Evolutionary conservation across 2,113 vertebrate species (phyloP).

Genomic region (Erpornis zantholeuca): DNA sequence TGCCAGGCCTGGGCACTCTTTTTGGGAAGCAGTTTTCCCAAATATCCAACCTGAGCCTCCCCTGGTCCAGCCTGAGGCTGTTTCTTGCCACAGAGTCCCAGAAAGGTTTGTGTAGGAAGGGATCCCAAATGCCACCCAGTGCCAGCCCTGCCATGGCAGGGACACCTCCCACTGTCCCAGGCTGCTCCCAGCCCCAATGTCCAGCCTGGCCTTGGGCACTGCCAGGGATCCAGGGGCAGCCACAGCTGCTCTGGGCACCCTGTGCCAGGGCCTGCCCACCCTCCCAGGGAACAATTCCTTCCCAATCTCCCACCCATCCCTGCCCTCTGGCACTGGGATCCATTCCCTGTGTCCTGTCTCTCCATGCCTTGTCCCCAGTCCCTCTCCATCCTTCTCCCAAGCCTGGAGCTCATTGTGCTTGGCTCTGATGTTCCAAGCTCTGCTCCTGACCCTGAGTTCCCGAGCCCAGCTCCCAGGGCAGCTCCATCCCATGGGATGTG

Average conservation of each 20-base stretch:
- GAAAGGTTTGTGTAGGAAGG: accelerated
- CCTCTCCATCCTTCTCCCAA: not conserved
- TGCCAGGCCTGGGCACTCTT: not conserved
- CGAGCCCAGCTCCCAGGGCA: not conserved
- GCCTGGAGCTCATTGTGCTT: not conserved
- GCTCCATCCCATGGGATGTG: accelerated
- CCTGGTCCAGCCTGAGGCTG: not conserved
- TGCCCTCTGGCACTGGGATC: not conserved
- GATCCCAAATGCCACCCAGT: accelerated
- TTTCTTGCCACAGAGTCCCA: not conserved
- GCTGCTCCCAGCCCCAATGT: not conserved
- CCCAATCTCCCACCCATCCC: not conserved
- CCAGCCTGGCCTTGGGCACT: not conserved
- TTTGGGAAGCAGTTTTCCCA: not conserved
- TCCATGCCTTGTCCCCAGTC: not conserved
- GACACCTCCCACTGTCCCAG: not conserved
- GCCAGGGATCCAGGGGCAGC: not conserved
- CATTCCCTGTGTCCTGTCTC: not conserved
- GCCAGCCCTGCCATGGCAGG: not conserved
- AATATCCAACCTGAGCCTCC: not conserved
- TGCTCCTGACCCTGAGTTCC: accelerated
- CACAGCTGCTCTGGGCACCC: not conserved
- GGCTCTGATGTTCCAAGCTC: accelerated
- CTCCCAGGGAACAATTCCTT: not conserved
- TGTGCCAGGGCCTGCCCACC: not conserved